These are phyloP conservation scores for Drosophila glabriapex DNA, from an alignment of 2,888 invertebrate genomes.

Conservation along the genomic window DNA sequence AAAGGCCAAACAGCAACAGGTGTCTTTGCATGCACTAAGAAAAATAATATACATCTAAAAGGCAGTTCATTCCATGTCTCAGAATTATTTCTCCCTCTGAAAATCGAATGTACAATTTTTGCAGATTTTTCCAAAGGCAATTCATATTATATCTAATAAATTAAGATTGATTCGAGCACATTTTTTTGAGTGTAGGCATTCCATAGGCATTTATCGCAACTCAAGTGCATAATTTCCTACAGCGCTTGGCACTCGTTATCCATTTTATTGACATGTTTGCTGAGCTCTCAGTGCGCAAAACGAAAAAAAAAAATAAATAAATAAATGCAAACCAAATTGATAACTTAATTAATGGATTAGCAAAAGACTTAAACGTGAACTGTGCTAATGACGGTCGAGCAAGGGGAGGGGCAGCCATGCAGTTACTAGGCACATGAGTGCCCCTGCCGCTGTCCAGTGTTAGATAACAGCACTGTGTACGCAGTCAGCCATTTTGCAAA, in stretches of 20 bases:
- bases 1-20: conserved; percentile 41
- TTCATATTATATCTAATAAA: background rate
- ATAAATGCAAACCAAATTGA: conserved; percentile 20
- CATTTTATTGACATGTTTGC: conserved; percentile 52
- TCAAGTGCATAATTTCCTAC: conserved; percentile 33
- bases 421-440: conserved; percentile 19
- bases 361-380: conserved; percentile 15
- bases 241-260: conserved; percentile 20
- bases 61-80: background rate
- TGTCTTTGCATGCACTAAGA: conserved; percentile 13
- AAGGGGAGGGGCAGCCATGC: background rate
- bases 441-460: conserved; percentile 10
- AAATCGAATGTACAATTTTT: background rate
- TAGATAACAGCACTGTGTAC: conserved; percentile 46
- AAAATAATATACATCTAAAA: background rate
- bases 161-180: background rate
- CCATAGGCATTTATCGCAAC: conserved; percentile 14
- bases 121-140: background rate
- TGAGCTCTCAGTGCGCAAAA: conserved; percentile 19
- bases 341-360: conserved; percentile 40
- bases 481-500: conserved; percentile 11
- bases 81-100: background rate
- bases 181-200: conserved; percentile 6
- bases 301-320: conserved; percentile 1
- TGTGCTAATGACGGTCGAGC: background rate